A percentile compares a stretch with the other conserved stretches of the same genome.
These are phyloP conservation scores for Panzeria rudis DNA, from an alignment of 2,888 invertebrate species.

Conservation along the genomic window DNA sequence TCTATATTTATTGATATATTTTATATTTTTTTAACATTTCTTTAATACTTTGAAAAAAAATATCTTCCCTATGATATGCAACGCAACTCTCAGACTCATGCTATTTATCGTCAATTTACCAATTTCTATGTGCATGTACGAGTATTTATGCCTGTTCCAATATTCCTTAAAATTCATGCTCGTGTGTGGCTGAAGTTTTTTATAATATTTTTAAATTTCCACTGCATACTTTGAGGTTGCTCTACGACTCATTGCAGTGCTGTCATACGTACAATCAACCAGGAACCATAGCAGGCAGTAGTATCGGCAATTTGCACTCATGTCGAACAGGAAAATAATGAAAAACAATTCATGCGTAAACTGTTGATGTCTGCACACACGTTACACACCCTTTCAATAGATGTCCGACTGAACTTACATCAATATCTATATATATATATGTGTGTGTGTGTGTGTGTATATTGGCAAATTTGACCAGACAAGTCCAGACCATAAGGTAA, in stretches of 20 bases:
- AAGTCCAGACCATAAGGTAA: constrained; percentile 57
- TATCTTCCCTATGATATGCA: not conserved
- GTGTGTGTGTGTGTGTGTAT: not conserved
- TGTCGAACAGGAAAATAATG: constrained; percentile 81
- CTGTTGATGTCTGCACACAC: constrained; percentile 56
- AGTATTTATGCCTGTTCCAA: not conserved
- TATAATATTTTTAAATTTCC: constrained; percentile 11
- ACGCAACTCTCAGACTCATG: constrained; percentile 1
- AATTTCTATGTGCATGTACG: constrained; percentile 49
- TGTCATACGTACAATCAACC: constrained; percentile 22
- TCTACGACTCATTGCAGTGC: constrained; percentile 19
- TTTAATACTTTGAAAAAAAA: not conserved
- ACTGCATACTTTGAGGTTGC: constrained; percentile 52
- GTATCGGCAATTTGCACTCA: constrained; percentile 78
- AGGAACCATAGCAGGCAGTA: constrained; percentile 39
- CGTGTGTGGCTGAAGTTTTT: constrained; percentile 8
- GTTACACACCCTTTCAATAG: not conserved
- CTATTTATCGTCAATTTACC: constrained; percentile 64
- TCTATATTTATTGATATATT: constrained; percentile 24
- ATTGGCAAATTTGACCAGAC: constrained; percentile 27
- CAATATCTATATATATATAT: not conserved
- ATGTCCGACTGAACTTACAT: constrained; percentile 6
- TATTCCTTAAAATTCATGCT: constrained; percentile 37
- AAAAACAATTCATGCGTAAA: constrained; percentile 79
- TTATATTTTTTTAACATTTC: constrained; percentile 5